phyloP scores from a whole-genome alignment of 2,797 vertebrate species.

The Telmatherina bonti region DNA sequence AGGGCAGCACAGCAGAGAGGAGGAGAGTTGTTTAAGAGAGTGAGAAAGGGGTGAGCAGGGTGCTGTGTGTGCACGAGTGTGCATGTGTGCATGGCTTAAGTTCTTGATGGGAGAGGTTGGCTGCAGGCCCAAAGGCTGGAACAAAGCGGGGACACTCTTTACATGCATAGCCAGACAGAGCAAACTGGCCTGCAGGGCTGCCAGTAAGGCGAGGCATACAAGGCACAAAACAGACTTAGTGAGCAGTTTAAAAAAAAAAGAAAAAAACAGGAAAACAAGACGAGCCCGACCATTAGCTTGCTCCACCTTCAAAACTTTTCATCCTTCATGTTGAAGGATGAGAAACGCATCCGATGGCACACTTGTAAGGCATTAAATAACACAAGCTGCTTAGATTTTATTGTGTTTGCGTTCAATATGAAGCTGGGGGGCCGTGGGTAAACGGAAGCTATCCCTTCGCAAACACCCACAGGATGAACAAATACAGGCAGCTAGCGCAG shows the following conservation, averaged over 20 bases:
- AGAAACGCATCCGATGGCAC: conserved; percentile 56
- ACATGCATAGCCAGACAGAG: conserved; percentile 87
- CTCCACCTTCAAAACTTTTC: conserved; percentile 48
- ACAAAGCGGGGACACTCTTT: conserved; percentile 88
- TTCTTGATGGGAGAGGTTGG: conserved; percentile 86
- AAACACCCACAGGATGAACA: conserved; percentile 77
- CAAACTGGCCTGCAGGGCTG: conserved; percentile 77
- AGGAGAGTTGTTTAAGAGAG: conserved; percentile 70
- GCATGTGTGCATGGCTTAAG: conserved; percentile 71
- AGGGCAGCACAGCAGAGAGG: conserved; percentile 65
- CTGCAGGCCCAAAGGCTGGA: conserved; percentile 77
- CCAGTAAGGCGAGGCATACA: conserved; percentile 67
- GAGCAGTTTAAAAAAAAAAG: conserved; percentile 25
- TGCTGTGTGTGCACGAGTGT: conserved; percentile 41
- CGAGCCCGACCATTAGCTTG: conserved; percentile 35
- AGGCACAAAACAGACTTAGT: conserved; percentile 66
- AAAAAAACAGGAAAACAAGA: conserved; percentile 38
- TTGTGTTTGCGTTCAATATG: conserved; percentile 79
- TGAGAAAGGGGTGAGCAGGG: conserved; percentile 58
- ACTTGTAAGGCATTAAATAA: conserved; percentile 38
- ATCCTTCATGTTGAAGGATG: conserved; percentile 41
- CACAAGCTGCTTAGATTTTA: conserved; percentile 67
- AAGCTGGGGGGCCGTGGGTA: conserved; percentile 57
- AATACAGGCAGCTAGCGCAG: conserved; percentile 74
- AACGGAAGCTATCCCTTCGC: conserved; percentile 71